Base-by-base conservation (phyloP, 1,140 invertebrate genomes). In the Hyphantria cunea region DNA sequence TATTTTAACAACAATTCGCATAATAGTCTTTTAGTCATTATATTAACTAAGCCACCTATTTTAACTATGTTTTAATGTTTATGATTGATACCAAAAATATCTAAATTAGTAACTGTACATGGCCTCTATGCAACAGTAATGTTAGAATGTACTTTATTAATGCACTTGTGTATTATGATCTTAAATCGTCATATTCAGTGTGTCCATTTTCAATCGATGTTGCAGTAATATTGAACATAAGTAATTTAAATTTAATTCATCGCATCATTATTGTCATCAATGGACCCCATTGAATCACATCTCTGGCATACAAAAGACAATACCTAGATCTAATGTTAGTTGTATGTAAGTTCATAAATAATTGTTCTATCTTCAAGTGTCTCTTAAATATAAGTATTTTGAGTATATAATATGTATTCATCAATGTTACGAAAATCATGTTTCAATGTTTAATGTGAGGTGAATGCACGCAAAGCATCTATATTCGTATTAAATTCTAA, bases 251-350 rank as follows among this genome's bases (percentile, higher is more conserved):
- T 52, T 50, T 63, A 60, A 65, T 60, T 72, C 59, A 72, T 72
- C 64, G 47, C 65, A 53, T 69, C 60, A 56, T 72, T 66, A 61
- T 70, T 55, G 60, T 71, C 72, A 42, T 68, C 58, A 78, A 74
- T 66, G 71, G 80, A 84, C 77, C 86, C 81, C 84, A 83, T 86
- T 79, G 55, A 55, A 79, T 80, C 79, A 84, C 71, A 68, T 80
- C 82, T 90, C 84, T 86, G 83, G 84, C 86, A 90, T 90, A 88
- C 82, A 88, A 90, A 90, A 89, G 88, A 90, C 88, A 90, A 90
- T 90, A 90, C 88, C 86, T 90, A 90, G 88, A 86, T 88, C 84
- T 90, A 90, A 89, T 82, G 76, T 87, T 90, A 90, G 87, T 74
- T 74, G 81, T 85, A 86, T 77, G 84, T 90, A 90, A 89, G 86